Evolutionary conservation across 2,113 vertebrate genomes (phyloP).

Genomic region (Xenopus tropicalis): DNA sequence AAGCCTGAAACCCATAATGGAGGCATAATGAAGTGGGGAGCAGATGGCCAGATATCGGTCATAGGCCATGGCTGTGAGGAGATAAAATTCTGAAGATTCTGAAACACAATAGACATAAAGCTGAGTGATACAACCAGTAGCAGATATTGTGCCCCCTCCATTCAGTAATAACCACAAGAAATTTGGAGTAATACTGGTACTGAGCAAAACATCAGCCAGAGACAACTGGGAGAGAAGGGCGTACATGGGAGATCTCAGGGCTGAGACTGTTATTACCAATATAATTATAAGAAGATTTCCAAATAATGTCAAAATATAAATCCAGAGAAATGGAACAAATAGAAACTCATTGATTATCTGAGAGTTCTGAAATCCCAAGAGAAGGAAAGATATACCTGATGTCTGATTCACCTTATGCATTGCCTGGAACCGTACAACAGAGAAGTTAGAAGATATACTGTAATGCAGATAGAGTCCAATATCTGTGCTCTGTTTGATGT

Average conservation of each 20-base stretch:
- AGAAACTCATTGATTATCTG: no score
- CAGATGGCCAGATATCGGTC: slow-evolving; percentile 57
- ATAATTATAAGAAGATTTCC: slow-evolving; percentile 46
- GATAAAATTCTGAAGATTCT: slow-evolving; percentile 43
- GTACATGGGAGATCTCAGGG: slow-evolving; percentile 45
- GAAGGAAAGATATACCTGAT: no score
- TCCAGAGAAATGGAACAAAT: no score
- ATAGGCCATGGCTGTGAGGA: slow-evolving; percentile 54
- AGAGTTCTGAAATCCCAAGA: no score
- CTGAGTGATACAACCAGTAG: slow-evolving; percentile 51
- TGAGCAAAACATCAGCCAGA: slow-evolving; percentile 46
- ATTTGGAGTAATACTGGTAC: slow-evolving; percentile 38
- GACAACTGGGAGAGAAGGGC: slow-evolving; percentile 50
- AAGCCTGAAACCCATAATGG: slow-evolving; percentile 36
- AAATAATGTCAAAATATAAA: slow-evolving; percentile 37
- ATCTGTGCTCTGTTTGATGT: no score
- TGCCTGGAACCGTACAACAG: no score
- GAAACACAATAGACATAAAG: slow-evolving; percentile 53
- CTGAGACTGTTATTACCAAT: slow-evolving; percentile 27
- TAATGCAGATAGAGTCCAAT: no score
- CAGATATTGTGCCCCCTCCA: slow-evolving; percentile 43
- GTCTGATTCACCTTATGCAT: no score
- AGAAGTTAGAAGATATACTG: no score
- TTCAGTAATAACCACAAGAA: slow-evolving; percentile 27
- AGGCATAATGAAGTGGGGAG: slow-evolving; percentile 47